Percentiles rank a stretch among this genome's conserved stretches.
Evolutionary conservation across 2,797 vertebrate species (phyloP).

Genomic region (Denticeps clupeoides): DNA sequence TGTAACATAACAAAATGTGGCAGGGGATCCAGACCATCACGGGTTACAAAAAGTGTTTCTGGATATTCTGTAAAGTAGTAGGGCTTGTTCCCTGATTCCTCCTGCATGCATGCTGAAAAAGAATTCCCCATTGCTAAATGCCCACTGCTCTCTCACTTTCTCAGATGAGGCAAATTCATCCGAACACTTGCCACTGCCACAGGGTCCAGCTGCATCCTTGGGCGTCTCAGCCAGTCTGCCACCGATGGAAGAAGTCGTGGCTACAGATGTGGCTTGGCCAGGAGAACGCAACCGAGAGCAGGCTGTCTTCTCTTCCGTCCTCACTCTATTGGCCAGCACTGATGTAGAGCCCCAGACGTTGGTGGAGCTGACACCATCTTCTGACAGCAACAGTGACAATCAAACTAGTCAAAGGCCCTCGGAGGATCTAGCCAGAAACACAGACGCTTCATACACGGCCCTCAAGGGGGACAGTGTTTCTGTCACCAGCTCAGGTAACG

Average conservation of each 20-base stretch:
- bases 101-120: too few species aligned
- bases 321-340: constrained; percentile 42
- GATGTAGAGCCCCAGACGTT: constrained; percentile 40
- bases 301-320: constrained; percentile 40
- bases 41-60: too few species aligned
- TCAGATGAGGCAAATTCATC: constrained; percentile 21
- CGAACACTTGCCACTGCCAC: not conserved
- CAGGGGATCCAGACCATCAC: too few species aligned
- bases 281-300: constrained; percentile 36
- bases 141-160: constrained; percentile 6
- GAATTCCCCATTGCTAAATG: constrained; percentile 3
- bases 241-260: not conserved
- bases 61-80: not conserved
- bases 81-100: too few species aligned
- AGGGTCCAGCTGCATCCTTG: constrained; percentile 7
- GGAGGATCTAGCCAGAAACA: constrained; percentile 44
- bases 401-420: constrained; percentile 50
- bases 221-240: constrained; percentile 8
- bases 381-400: constrained; percentile 53
- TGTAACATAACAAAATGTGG: too few species aligned
- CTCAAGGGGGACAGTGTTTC: constrained; percentile 43
- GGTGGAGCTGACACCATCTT: constrained; percentile 46
- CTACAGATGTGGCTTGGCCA: constrained; percentile 16
- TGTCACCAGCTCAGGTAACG: constrained; percentile 63
- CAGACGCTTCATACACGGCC: constrained; percentile 41